These are phyloP conservation scores for Drosophila gaucha DNA, from an alignment of 2,888 invertebrate species.

Conservation along the genomic window DNA sequence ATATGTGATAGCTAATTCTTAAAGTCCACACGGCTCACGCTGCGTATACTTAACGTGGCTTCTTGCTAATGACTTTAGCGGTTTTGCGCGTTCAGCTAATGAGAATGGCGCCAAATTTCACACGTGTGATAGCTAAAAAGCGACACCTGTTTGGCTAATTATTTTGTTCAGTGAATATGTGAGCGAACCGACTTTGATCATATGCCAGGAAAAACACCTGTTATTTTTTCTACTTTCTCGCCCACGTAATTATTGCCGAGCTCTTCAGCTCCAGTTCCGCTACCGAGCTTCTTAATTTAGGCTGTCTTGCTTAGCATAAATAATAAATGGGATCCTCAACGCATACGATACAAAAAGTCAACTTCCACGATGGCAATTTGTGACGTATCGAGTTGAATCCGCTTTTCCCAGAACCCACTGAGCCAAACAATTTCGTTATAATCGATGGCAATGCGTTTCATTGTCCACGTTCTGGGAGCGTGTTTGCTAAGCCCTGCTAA, in stretches of 20 bases:
- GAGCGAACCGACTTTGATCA: conserved; percentile 35
- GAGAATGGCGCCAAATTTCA: conserved; percentile 33
- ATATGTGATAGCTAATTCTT: conserved; percentile 17
- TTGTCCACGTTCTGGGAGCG: background rate
- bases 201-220: conserved; percentile 43
- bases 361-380: conserved; percentile 24
- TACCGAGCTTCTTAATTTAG: background rate
- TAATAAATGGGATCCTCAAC: conserved; percentile 42
- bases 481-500: conserved; percentile 30
- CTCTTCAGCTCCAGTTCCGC: conserved; percentile 22
- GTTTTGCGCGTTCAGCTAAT: conserved; percentile 42
- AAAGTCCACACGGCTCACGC: background rate
- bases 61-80: conserved; percentile 43
- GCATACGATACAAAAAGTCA: conserved; percentile 14
- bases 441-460: conserved; percentile 24
- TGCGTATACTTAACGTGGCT: conserved; percentile 46
- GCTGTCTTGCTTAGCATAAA: conserved; percentile 34
- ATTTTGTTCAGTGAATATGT: conserved; percentile 69
- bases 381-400: background rate
- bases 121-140: conserved; percentile 24
- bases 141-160: conserved; percentile 54
- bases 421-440: conserved; percentile 32
- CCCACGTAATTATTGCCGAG: conserved; percentile 34
- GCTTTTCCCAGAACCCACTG: conserved; percentile 16
- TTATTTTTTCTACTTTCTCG: conserved; percentile 9